Conservation (phyloP, 2,797 vertebrate species). For the Rhinoraja longicauda region DNA sequence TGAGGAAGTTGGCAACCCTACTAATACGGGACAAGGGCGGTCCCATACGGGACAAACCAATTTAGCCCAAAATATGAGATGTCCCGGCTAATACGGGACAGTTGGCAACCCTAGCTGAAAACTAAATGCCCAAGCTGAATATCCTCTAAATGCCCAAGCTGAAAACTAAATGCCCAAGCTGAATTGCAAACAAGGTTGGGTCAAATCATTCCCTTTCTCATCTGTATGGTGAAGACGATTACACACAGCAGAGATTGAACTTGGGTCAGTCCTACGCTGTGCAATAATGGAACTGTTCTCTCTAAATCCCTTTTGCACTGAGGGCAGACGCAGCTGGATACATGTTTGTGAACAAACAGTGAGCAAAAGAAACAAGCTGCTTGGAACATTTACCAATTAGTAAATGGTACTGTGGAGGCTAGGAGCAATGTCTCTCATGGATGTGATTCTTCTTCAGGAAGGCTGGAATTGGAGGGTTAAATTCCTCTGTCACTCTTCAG, state of each 20-base stretch:
- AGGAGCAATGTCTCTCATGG: neutral
- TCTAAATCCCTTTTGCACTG: neutral
- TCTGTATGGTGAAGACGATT: neutral
- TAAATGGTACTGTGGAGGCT: neutral
- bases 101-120: no score
- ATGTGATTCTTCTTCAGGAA: neutral
- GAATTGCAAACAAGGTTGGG: neutral
- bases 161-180: no score
- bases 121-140: no score
- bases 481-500: neutral
- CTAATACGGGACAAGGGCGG: no score
- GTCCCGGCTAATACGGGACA: no score
- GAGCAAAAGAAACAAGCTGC: constrained; percentile 1
- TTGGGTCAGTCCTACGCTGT: neutral
- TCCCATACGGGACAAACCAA: no score
- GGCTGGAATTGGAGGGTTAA: neutral
- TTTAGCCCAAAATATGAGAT: no score
- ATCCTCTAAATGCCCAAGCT: no score
- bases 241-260: neutral
- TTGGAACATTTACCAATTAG: neutral
- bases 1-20: no score
- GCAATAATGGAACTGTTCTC: neutral
- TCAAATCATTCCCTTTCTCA: neutral
- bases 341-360: neutral
- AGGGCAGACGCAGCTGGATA: neutral